Evolutionary conservation across 2,797 vertebrate genomes (phyloP), one percentile per base, ranked within the genome.

Genomic region (Argyrosomus regius): DNA sequence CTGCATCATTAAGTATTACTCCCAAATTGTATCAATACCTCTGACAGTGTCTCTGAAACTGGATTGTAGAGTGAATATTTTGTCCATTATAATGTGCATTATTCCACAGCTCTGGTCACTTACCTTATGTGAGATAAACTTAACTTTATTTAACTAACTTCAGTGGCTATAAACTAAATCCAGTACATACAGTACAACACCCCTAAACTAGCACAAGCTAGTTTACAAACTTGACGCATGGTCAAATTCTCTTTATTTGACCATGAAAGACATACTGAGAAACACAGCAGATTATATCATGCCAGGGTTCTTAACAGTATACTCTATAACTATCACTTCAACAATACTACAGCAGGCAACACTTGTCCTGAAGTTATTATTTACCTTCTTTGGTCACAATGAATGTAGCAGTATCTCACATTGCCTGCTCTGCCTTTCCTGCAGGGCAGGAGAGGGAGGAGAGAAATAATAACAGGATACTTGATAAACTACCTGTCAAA

Each of bases 301-400:
- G 88, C 88, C 71, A 39, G 70, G 72, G 72, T 57, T 77, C 70
- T 71, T 50, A 41, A 41, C 9, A 60, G 75, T 81, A 63, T 11
- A 65, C 39, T 73, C 26, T 70, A 9, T 8, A 9, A 9, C 45
- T 72, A 75, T 43, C 50, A 80, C 70, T 66, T 82, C 57, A 65
- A 81, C 59, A 75, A 62, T 5, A 84, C 64, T 59, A 67, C 53
- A 69, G 83, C 75, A 88, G 76, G 72, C 80, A 85, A 77, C 64
- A 65, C 3, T 67, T 49, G 14, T 81, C 82, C 75, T 79, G 26
- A 53, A 48, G 70, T 70, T 66, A 83, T 88, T 96, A 83, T 88
- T 96, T 96, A 97, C 96, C 96, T 97, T 96, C 95, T 97, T 95
- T 94, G 94, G 83, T 91, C 94, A 94, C 91, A 89, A 81, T 94